Base-by-base conservation (phyloP, 1,140 invertebrate species). In the Hylaeus anthracinus region DNA sequence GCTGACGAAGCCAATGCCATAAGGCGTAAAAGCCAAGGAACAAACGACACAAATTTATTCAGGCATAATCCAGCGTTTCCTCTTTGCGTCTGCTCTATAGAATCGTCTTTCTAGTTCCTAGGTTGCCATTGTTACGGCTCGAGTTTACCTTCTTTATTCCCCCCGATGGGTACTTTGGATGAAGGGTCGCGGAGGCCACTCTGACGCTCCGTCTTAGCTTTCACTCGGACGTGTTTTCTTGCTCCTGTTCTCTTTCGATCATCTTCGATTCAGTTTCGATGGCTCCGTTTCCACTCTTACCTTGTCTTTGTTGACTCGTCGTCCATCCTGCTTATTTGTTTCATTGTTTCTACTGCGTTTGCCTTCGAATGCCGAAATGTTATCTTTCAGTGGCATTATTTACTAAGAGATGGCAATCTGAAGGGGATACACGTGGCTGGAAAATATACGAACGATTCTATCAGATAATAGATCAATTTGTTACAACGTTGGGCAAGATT, bases 1-100 rank as follows among this genome's bases (percentile, higher is more conserved):
- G 74, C 65, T 77, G 74, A 77, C 65, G 65, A 69, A 60, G 65
- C 10, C 37, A 60, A 77, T 60, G 65, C 65, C 60, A 41, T 45
- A 12, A 58, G 53, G 39, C 74, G 43, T 1, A 12, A 26, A n/a
- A 48, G 8, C 15, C 1, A 37, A 56, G 37, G 3, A 61, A 58
- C 15, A 10, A 6, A 43, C 0, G 37, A 15, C 56, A 39, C 15
- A 56, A 70, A 77, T 70, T 71, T 61, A 71, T 77, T 77, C 66
- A 41, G 26, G 26, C 39, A 70, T 8, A 61, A 70, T 61, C 9
- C 15, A 12, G 9, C 45, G 26, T 6, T 48, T n/a, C 65, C 6
- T 39, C 53, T 51, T 67, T 26, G n/a, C 8, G 5, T 9, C 43
- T 26, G 8, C 53, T 45, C 43, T 5, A 39, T 39, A 12, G 64